A percentile compares a stretch with the other conserved stretches of the same genome.
Evolutionary conservation across 1,140 invertebrate species (phyloP).

Genomic region (Colletes latitarsis): DNA sequence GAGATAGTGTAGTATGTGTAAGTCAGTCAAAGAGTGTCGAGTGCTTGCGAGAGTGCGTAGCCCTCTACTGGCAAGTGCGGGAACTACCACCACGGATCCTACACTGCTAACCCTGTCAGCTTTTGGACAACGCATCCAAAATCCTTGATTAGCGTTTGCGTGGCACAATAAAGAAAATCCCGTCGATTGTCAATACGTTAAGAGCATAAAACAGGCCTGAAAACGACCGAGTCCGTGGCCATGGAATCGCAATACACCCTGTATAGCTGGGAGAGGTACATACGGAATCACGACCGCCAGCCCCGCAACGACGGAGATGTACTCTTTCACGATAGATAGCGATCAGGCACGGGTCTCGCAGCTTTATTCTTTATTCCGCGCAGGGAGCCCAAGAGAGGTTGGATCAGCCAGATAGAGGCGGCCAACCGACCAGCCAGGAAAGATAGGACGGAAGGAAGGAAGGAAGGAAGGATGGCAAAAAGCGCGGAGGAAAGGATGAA

Average conservation of each 20-base stretch:
- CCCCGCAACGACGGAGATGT: slow-evolving; percentile 29
- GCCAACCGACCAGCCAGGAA: slow-evolving; percentile 26
- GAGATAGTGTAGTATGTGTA: too few species aligned
- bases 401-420: slow-evolving; percentile 50
- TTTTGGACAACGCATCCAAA: too few species aligned
- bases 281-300: slow-evolving; percentile 17
- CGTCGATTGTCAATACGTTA: background rate
- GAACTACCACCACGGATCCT: too few species aligned
- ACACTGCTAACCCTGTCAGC: too few species aligned
- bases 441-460: slow-evolving; percentile 13
- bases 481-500: background rate
- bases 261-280: slow-evolving; percentile 23
- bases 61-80: too few species aligned
- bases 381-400: slow-evolving; percentile 51
- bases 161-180: background rate
- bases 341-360: slow-evolving; percentile 57
- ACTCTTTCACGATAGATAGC: slow-evolving; percentile 64
- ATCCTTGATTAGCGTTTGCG: too few species aligned
- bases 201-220: background rate
- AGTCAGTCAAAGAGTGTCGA: too few species aligned
- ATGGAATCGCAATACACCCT: slow-evolving; percentile 14
- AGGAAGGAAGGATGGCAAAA: slow-evolving; percentile 20
- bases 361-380: slow-evolving; percentile 66
- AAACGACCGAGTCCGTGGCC: background rate
- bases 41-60: too few species aligned